Evolutionary conservation across 2,797 vertebrate genomes (phyloP).

Genomic region (Rhinogobio ventralis): DNA sequence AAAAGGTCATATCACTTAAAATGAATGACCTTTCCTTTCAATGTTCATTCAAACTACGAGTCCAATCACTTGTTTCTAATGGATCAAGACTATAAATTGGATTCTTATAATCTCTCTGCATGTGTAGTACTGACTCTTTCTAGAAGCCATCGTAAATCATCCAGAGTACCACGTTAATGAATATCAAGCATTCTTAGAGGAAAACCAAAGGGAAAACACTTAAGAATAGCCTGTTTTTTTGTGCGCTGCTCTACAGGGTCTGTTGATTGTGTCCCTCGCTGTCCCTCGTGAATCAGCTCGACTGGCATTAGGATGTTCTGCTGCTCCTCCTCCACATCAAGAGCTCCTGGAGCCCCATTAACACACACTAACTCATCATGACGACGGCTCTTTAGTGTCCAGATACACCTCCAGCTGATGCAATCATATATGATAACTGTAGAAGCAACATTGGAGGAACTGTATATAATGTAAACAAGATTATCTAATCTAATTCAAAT

Average conservation of each 20-base stretch:
- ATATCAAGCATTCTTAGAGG: conserved; percentile 15
- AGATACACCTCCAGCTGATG: neutral
- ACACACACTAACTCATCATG: conserved; percentile 4
- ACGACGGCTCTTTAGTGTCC: neutral
- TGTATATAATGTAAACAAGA: neutral
- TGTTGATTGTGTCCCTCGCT: conserved; percentile 8
- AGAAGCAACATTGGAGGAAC: neutral
- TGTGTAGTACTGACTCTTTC: neutral
- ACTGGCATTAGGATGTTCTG: conserved; percentile 9
- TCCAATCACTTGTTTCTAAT: neutral
- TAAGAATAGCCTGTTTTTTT: neutral
- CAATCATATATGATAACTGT: neutral
- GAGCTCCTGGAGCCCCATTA: conserved; percentile 13
- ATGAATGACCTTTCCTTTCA: conserved; percentile 56
- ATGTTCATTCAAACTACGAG: conserved; percentile 41
- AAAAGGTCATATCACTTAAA: conserved; percentile 64
- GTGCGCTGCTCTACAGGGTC: neutral
- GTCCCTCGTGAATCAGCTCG: conserved; percentile 19
- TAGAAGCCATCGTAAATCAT: neutral
- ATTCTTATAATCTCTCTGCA: neutral
- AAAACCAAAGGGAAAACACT: neutral
- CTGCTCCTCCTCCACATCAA: conserved; percentile 5
- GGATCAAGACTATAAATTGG: neutral
- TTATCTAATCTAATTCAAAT: neutral
- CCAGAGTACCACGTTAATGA: conserved; percentile 8